Conservation (phyloP, 2,797 vertebrate genomes). For the Gila robusta region DNA sequence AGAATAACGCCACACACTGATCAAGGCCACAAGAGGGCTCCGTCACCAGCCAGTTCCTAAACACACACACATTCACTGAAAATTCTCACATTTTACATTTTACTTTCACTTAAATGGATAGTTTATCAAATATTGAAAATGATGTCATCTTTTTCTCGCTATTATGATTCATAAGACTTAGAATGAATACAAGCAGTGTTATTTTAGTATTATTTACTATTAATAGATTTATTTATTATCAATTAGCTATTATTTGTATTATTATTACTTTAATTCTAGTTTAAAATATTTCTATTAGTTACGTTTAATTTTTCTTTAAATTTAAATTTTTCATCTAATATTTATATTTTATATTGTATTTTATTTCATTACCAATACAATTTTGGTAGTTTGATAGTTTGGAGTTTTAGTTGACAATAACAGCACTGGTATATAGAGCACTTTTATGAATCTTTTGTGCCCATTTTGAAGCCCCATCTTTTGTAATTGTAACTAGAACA, state of each 20-base stretch:
- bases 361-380: too few species aligned
- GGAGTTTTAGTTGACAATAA: background rate
- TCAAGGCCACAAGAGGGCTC: slow-evolving; percentile 93
- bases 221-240: background rate
- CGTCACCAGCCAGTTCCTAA: slow-evolving; percentile 93
- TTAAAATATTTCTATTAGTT: background rate
- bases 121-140: background rate
- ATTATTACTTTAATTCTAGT: background rate
- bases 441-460: background rate
- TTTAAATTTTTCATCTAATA: background rate
- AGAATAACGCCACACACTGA: slow-evolving; percentile 90
- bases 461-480: background rate
- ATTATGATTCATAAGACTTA: background rate
- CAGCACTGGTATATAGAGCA: background rate
- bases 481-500: background rate
- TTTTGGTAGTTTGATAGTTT: background rate
- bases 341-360: background rate
- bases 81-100: background rate
- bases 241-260: background rate
- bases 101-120: background rate
- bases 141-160: background rate
- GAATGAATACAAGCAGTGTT: background rate
- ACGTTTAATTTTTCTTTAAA: background rate
- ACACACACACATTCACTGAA: background rate
- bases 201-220: background rate